Conservation (phyloP, 1,140 invertebrate species). For the Episyrphus balteatus region DNA sequence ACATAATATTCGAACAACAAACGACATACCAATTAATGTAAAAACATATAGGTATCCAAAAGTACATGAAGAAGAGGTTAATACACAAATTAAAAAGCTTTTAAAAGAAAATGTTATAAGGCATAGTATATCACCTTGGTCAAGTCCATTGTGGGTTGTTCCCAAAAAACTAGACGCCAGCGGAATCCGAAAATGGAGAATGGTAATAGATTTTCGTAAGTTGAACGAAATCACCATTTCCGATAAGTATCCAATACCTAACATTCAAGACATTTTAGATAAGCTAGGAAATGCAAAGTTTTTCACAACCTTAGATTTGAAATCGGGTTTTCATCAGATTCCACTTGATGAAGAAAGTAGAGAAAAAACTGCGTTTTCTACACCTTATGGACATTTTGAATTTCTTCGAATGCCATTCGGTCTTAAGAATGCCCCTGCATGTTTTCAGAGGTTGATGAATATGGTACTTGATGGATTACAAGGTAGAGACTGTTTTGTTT, state of each 20-base stretch:
- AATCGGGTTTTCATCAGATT: slow-evolving; percentile 39
- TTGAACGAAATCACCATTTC: slow-evolving; percentile 25
- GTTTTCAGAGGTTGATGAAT: slow-evolving; percentile 20
- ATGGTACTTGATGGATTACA: neutral
- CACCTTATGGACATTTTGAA: neutral
- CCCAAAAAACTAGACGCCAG: slow-evolving; percentile 14
- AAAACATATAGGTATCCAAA: too few relatives aligned
- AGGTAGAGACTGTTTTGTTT: neutral
- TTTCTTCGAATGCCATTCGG: neutral
- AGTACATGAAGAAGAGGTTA: neutral
- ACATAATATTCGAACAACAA: too few relatives aligned
- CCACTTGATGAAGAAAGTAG: slow-evolving; percentile 25
- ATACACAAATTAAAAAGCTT: slow-evolving; percentile 12
- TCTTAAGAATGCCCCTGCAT: slow-evolving; percentile 9
- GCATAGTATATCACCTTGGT: slow-evolving; percentile 3
- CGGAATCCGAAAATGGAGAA: slow-evolving; percentile 21
- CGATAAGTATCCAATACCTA: slow-evolving; percentile 38
- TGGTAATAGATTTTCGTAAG: slow-evolving; percentile 27
- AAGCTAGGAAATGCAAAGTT: slow-evolving; percentile 21
- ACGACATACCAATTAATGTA: too few relatives aligned
- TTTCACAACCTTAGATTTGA: slow-evolving; percentile 36
- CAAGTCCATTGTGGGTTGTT: slow-evolving; percentile 8
- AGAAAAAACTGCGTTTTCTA: slow-evolving; percentile 39
- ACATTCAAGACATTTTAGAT: slow-evolving; percentile 37
- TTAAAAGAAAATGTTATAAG: slow-evolving; percentile 10